phyloP scores from a whole-genome alignment of 92 coral and sea anemone genomes.

The Porites divaricata region DNA sequence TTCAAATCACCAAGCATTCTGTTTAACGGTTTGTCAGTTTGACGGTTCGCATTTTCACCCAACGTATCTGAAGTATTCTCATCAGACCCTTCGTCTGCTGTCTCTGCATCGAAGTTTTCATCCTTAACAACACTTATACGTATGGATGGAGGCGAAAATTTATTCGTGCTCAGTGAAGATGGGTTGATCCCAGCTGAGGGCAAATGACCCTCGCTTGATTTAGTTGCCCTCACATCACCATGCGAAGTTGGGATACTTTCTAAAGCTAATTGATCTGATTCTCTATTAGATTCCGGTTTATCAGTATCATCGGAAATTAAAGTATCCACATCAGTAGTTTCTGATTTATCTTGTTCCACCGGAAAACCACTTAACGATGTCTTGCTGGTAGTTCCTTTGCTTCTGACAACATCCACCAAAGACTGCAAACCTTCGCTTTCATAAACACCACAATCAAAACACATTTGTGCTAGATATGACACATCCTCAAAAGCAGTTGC shows the following conservation, averaged over 20 bases:
- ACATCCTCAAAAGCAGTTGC: constrained; percentile 43
- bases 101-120: neutral
- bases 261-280: neutral
- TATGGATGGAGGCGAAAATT: neutral
- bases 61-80: neutral
- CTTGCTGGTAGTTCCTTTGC: neutral
- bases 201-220: neutral
- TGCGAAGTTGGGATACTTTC: neutral
- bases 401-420: neutral
- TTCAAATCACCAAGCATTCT: neutral
- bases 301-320: no score
- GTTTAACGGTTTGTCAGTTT: neutral
- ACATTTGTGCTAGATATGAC: constrained; percentile 64
- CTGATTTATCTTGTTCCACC: neutral
- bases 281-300: neutral
- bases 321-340: neutral
- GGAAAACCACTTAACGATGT: neutral
- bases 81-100: neutral
- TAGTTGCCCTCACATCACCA: neutral
- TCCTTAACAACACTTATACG: neutral
- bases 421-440: constrained; percentile 28
- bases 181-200: neutral
- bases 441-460: constrained; percentile 76
- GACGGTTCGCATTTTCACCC: neutral
- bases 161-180: neutral